phyloP scores from a whole-genome alignment of 2,113 vertebrate genomes.

The Grammomys surdaster region DNA sequence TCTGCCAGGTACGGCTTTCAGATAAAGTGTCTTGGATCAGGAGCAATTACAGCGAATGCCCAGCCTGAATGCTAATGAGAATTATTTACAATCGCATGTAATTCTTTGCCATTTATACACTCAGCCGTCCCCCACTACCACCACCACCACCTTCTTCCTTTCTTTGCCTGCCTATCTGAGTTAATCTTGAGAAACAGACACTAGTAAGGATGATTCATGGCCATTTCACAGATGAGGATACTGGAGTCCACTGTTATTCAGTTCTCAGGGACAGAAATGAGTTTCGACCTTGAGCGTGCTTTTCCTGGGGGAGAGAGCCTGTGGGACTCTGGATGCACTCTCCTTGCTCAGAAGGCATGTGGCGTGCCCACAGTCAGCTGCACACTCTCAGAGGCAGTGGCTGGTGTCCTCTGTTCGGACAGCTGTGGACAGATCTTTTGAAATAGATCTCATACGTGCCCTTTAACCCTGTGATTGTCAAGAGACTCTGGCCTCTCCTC shows the following conservation, averaged over 20 bases:
- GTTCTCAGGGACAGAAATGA: background rate
- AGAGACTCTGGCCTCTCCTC: background rate
- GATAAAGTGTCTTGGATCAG: constrained; percentile 75
- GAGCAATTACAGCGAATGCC: constrained; percentile 71
- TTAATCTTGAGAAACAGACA: constrained; percentile 31
- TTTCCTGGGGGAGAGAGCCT: background rate
- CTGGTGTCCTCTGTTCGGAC: background rate
- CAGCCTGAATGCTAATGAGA: constrained; percentile 76
- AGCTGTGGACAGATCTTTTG: background rate
- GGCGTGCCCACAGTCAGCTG: background rate
- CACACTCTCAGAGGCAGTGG: background rate
- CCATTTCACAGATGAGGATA: constrained; percentile 60
- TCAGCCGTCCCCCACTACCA: background rate
- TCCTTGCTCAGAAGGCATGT: background rate
- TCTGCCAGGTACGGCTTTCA: constrained; percentile 75
- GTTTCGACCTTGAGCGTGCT: background rate
- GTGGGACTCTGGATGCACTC: background rate
- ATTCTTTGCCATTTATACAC: constrained; percentile 70
- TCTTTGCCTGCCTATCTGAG: constrained; percentile 18
- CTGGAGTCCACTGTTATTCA: background rate
- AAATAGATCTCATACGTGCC: background rate
- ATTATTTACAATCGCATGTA: constrained; percentile 67
- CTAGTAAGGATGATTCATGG: background rate
- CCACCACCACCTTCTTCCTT: background rate
- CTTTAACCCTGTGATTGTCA: background rate